Conservation (phyloP, 2,888 invertebrate species). For the Oxycera nigricornis region DNA sequence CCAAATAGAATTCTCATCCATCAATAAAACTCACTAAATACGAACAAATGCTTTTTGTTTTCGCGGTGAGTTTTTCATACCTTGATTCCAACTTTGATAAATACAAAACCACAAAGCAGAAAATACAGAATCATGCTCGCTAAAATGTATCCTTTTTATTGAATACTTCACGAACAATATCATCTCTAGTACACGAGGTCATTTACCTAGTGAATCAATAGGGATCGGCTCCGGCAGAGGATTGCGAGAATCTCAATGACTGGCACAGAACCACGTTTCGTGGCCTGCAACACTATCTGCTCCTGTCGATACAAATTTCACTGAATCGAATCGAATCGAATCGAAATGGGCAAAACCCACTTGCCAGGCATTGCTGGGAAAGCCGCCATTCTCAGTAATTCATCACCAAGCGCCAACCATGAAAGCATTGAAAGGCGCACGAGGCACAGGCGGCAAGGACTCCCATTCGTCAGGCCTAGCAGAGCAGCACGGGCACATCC, state of each 20-base stretch:
- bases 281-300: background rate
- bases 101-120: no score
- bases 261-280: background rate
- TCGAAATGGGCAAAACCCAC: background rate
- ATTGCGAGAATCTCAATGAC: background rate
- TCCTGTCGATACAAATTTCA: constrained; percentile 21
- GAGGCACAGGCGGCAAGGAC: constrained; percentile 13
- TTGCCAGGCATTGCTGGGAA: constrained; percentile 1
- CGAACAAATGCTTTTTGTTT: no score
- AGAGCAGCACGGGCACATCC: constrained; percentile 24
- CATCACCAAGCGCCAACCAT: constrained; percentile 28
- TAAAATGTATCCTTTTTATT: no score
- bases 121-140: no score
- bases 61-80: no score
- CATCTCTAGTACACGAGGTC: no score
- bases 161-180: no score
- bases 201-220: background rate
- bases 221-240: background rate
- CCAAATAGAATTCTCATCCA: no score
- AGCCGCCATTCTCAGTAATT: constrained; percentile 12
- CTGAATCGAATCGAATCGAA: constrained; percentile 8
- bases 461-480: constrained; percentile 35
- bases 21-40: no score
- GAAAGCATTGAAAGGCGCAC: constrained; percentile 20
- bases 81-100: no score